Evolutionary conservation across 2,888 invertebrate genomes (phyloP), one percentile per base, ranked within the genome.

Genomic region (Cephus spinipes): DNA sequence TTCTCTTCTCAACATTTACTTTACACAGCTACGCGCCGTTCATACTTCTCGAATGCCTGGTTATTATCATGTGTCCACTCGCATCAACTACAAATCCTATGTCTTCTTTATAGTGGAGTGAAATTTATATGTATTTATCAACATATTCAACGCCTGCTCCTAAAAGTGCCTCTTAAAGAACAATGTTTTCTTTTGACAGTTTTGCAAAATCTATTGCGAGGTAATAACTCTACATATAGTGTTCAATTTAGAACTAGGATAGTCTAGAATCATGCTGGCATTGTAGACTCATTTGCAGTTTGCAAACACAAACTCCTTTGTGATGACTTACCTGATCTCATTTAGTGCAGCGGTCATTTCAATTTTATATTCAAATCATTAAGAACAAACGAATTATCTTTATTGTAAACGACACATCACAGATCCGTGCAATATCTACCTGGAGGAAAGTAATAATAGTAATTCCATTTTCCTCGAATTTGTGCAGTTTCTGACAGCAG

Each of bases 401-500:
- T 23, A 55, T 55, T 55, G 9, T 23, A 55, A 55, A 23, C 55
- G 23, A 55, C 55, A 23, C 55, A 9, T 23, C 23, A 23, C 23
- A 23, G 23, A 55, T 23, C 2, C 55, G 55, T 55, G 23, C 23
- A 55, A 23, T 23, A 9, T 55, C 23, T 23, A 23, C 9, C 15
- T 23, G 55, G 23, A 23, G 9, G 6, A 55, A 55, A 23, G 23
- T 55, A 55, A 55, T 23, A 23, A 55, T 55, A 55, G 23, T 23
- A 55, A 55, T 55, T 23, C 9, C 2, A 55, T 55, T 55, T 55
- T 55, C 2, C 9, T 55, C 11, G 11, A 71, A 6, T 30, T 75
- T 77, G 36, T 55, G 40, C 85, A 91, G 91, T 88, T 81, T 91
- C 91, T 23, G 91, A 91, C 77, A 90, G 90, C 9, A 89, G 91